Evolutionary conservation across 1,140 invertebrate species (phyloP).

Genomic region (Cecropterus lyciades): DNA sequence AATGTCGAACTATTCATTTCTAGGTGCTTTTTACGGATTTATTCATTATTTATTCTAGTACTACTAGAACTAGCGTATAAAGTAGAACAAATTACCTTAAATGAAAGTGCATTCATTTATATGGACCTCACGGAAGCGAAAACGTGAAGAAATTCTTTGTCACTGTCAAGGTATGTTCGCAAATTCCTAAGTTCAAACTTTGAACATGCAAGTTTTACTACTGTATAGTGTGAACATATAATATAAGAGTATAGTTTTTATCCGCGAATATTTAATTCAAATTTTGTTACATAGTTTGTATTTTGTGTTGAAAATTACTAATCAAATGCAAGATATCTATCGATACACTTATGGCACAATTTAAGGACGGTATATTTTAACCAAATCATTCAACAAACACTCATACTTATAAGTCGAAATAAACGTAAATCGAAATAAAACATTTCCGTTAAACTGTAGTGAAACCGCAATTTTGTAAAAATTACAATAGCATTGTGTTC

Average conservation of each 20-base stretch:
- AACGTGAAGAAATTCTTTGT: neutral
- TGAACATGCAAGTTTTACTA: neutral
- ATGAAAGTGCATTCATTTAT: neutral
- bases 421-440: neutral
- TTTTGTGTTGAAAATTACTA: too few species aligned
- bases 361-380: neutral
- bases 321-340: too few species aligned
- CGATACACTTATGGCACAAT: too few species aligned
- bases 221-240: too few species aligned
- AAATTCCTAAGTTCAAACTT: neutral
- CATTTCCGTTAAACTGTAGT: slow-evolving; percentile 21
- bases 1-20: too few species aligned
- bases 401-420: slow-evolving; percentile 7
- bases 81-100: slow-evolving; percentile 2
- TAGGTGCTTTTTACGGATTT: too few species aligned
- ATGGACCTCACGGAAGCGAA: slow-evolving; percentile 6
- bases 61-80: too few species aligned
- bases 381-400: neutral
- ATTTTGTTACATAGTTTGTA: too few species aligned
- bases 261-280: too few species aligned
- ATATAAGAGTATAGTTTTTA: too few species aligned
- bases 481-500: slow-evolving; percentile 27
- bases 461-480: slow-evolving; percentile 33
- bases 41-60: too few species aligned
- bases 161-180: neutral